Conservation (phyloP, 2,797 vertebrate genomes). For the Rhinella marina region DNA sequence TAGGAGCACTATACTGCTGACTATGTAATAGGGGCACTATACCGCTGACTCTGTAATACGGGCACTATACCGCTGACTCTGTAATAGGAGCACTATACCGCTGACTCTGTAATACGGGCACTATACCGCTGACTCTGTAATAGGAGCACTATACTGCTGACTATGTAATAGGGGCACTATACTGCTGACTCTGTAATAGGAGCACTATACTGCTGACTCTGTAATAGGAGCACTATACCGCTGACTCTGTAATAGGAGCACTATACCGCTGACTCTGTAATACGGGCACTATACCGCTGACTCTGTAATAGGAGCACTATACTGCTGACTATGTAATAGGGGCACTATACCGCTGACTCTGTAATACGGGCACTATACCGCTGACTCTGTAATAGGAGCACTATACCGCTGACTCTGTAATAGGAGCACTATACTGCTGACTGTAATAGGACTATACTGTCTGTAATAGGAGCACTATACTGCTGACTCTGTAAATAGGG, state of each 20-base stretch:
- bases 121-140: not conserved
- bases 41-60: not conserved
- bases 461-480: not conserved
- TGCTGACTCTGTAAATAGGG: not conserved
- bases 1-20: not conserved
- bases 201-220: not conserved
- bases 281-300: not conserved
- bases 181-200: not conserved
- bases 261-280: not conserved
- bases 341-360: not conserved
- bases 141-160: not conserved
- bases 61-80: not conserved
- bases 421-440: not conserved
- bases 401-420: not conserved
- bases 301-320: not conserved
- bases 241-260: not conserved
- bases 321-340: not conserved
- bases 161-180: not conserved
- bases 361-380: not conserved
- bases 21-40: not conserved
- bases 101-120: not conserved
- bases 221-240: not conserved
- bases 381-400: not conserved
- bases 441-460: not conserved
- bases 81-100: not conserved